Conservation (phyloP, 2,888 invertebrate species). For the Parnassius mnemosyne region DNA sequence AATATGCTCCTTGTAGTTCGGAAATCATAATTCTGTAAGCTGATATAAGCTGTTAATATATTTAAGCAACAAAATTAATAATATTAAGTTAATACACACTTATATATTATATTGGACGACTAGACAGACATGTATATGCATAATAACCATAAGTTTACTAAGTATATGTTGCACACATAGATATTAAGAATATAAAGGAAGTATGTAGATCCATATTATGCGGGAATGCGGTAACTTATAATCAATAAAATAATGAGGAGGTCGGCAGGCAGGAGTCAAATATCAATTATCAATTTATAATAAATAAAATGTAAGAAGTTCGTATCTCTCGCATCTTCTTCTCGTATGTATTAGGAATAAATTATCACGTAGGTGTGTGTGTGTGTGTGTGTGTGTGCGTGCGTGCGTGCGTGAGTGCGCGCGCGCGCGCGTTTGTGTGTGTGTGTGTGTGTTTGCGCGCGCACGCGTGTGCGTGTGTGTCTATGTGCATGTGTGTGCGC, state of each 20-base stretch:
- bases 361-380: not conserved
- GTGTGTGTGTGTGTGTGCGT: not conserved
- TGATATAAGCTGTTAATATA: conserved; percentile 13
- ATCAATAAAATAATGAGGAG: too few relatives aligned
- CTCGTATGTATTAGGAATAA: too few relatives aligned
- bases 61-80: conserved; percentile 25
- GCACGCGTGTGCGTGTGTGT: not conserved
- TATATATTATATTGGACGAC: conserved; percentile 18
- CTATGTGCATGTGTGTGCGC: not conserved
- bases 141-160: conserved; percentile 12
- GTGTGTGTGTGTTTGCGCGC: not conserved
- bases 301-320: too few relatives aligned
- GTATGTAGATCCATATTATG: too few relatives aligned
- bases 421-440: not conserved
- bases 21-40: conserved; percentile 8
- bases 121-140: conserved; percentile 14
- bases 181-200: not conserved
- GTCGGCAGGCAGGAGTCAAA: too few relatives aligned
- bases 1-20: conserved; percentile 7
- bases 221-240: too few relatives aligned
- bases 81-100: conserved; percentile 24
- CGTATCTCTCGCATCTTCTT: too few relatives aligned
- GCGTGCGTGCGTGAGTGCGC: not conserved
- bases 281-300: too few relatives aligned
- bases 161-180: conserved; percentile 6